Evolutionary conservation across 2,113 vertebrate species (phyloP), one percentile per base, ranked within the genome.

Genomic region (Coregonus clupeaformis): DNA sequence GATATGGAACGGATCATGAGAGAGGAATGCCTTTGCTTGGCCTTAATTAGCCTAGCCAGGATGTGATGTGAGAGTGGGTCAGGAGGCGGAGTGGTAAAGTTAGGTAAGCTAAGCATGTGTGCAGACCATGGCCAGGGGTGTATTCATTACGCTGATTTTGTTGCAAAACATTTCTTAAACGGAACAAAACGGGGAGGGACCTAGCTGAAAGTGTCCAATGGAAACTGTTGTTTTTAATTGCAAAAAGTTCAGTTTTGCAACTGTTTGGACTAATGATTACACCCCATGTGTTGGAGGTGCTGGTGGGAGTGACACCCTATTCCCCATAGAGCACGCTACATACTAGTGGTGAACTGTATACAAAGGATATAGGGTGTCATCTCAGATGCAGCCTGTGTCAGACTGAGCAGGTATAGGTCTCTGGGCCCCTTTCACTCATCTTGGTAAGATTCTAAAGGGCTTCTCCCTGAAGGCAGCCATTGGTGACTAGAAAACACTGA

Each of bases 61-160:
- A 89, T 3, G 16, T 69, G 62, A 55, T 4, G 32, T 68, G 66
- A n/a, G 80, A 86, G 87, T 82, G 85, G 84, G 85, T 86, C 90
- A 86, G 87, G 42, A 82, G 86, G 87, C 82, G 0, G 20, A 69
- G 60, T 88, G 89, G 91, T 79, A 72, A 20, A 91, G 94, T 93
- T 94, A 94, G 91, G 86, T 91, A 95, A 96, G 96, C 96, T 96
- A 97, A 96, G 95, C 89, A 89, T 92, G 89, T 78, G 80, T 85
- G 74, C 91, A 88, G 90, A 77, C 80, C 80, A 84, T 79, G 81
- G 83, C 89, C 76, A 82, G 85, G 32, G 32, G 6, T 36, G 32
- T 36, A 36, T 36, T 36, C 36, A 36, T 36, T 36, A 36, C 7
- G 1, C 36, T 36, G 36, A 36, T 36, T 9, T 36, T 36, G 36